Evolutionary conservation across 2,888 invertebrate genomes (phyloP), one percentile per base, ranked within the genome.

Genomic region (Drosophila putrida): DNA sequence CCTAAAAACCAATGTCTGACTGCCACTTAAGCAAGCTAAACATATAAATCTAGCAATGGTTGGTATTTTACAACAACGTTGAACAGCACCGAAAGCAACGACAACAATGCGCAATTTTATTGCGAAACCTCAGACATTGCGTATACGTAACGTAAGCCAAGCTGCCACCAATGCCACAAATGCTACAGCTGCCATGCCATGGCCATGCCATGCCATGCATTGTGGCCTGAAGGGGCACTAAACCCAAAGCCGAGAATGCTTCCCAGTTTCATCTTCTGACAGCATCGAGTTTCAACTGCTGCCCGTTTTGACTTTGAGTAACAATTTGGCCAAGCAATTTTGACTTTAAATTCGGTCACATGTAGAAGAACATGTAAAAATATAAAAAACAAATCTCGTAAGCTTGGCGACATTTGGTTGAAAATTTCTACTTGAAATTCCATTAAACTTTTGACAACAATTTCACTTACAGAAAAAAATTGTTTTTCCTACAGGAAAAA

Each of bases 1-100:
- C 82, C 72, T 28, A 79, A 82, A 85, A 88, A 88, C 82, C 88
- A 83, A 83, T 85, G 83, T 85, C 88, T 82, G 88, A 75, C 82
- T 83, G 85, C 69, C 83, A 82, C 86, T 88, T 88, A 88, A 85
- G 78, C 74, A 71, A 76, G 68, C 89, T 83, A 71, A 89, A 84
- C 84, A 76, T 88, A 85, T 85, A 85, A 85, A 85, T 88, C 89
- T 81, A 63, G 79, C 77, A 77, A 88, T 84, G 85, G 68, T 70
- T 81, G 84, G 77, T 71, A 85, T 87, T 84, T 83, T 58, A 54
- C 60, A 65, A 44, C 61, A 76, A 66, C 58, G 60, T 36, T 64
- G 63, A 51, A 6, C 61, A 70, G 20, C 62, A 68, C 41, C 63
- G 63, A 59, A 66, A 59, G 27, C 44, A 60, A 55, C 58, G 58